These are phyloP conservation scores for Bungarus multicinctus DNA, from an alignment of 2,113 vertebrate species.

Conservation along the genomic window DNA sequence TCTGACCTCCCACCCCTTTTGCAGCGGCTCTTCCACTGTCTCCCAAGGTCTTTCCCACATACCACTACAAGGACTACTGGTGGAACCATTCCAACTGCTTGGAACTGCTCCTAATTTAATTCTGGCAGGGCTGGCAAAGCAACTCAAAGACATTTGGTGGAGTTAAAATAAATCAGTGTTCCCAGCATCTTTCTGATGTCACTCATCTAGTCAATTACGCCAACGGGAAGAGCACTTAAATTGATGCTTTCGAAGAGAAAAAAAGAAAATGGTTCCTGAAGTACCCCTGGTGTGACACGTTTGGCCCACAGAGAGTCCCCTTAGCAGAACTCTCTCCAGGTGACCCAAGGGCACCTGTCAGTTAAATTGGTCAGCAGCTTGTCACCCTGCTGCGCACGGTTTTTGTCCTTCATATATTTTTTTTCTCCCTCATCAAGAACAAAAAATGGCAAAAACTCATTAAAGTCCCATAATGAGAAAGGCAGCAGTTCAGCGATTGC, in stretches of 20 bases:
- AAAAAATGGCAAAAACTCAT: slow-evolving; percentile 3
- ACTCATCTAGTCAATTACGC: background rate
- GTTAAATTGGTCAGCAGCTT: background rate
- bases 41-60: background rate
- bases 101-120: background rate
- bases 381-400: background rate
- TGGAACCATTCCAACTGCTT: background rate
- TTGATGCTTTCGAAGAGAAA: background rate
- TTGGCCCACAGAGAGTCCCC: background rate
- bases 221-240: background rate
- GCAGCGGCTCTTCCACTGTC: fast-evolving
- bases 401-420: background rate
- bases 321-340: background rate
- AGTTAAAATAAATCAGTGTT: background rate
- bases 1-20: background rate
- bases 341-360: background rate
- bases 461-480: slow-evolving; percentile 21
- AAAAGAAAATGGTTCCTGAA: background rate
- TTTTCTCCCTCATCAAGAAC: background rate
- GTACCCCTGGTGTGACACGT: fast-evolving
- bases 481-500: slow-evolving; percentile 1
- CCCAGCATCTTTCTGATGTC: background rate
- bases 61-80: background rate
- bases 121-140: background rate
- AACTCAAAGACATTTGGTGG: background rate